Evolutionary conservation across 2,888 invertebrate species (phyloP).

Genomic region (Cryptophagus acutangulus): DNA sequence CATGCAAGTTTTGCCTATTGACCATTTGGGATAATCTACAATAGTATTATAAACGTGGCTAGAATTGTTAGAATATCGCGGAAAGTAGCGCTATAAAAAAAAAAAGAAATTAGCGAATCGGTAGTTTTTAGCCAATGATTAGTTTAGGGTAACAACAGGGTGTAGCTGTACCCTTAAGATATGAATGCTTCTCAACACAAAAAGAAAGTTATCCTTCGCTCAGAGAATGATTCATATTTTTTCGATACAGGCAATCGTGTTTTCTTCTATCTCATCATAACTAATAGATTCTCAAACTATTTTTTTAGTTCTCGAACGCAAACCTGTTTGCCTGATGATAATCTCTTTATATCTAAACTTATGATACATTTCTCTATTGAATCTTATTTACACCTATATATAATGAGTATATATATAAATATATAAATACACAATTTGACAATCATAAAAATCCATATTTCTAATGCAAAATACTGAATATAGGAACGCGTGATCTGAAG

Average conservation of each 20-base stretch:
- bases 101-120: conserved; percentile 21
- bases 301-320: conserved; percentile 19
- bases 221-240: conserved; percentile 27
- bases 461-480: conserved; percentile 20
- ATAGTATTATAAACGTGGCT: conserved; percentile 40
- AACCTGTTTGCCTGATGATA: conserved; percentile 35
- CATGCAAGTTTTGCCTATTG: too few species aligned
- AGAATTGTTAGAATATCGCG: conserved; percentile 45
- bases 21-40: conserved; percentile 19
- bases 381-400: conserved; percentile 29
- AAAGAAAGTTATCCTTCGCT: conserved; percentile 6
- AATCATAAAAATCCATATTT: conserved; percentile 42
- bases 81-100: conserved; percentile 32
- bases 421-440: conserved; percentile 45
- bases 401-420: conserved; percentile 39
- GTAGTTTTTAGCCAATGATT: conserved; percentile 46
- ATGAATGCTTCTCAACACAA: conserved; percentile 31
- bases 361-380: too few species aligned
- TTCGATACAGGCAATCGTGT: conserved; percentile 31
- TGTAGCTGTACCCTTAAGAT: conserved; percentile 49
- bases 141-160: conserved; percentile 49
- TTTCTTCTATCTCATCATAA: too few species aligned
- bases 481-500: conserved; percentile 32
- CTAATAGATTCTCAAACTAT: conserved; percentile 14
- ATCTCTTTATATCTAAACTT: too few species aligned